A percentile compares a stretch with the other conserved stretches of the same genome.
phyloP scores from a whole-genome alignment of 2,113 vertebrate genomes.

The Hirundichthys speculiger region DNA sequence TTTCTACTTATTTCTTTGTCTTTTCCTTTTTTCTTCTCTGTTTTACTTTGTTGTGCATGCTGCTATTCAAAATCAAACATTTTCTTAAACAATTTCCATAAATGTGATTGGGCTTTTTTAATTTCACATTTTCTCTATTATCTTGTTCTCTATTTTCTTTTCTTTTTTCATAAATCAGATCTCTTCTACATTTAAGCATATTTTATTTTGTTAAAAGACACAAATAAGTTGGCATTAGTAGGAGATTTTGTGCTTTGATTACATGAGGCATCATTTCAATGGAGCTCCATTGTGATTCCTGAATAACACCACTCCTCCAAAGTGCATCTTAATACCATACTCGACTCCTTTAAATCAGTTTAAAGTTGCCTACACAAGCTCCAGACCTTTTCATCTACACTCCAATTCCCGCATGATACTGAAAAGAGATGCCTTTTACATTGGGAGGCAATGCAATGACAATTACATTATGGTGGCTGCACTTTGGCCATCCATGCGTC shows the following conservation, averaged over 20 bases:
- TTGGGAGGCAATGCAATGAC: conserved; percentile 82
- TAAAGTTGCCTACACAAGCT: conserved; percentile 72
- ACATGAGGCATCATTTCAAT: conserved; percentile 50
- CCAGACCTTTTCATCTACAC: conserved; percentile 75
- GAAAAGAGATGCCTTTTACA: conserved; percentile 79
- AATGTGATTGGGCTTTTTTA: background rate
- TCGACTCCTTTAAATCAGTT: conserved; percentile 78
- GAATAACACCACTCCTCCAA: conserved; percentile 75
- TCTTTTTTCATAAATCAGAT: background rate
- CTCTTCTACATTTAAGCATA: conserved; percentile 26
- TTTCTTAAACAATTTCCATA: background rate
- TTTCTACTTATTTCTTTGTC: background rate
- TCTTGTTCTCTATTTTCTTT: background rate
- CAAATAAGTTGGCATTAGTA: conserved; percentile 52
- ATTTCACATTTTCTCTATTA: background rate
- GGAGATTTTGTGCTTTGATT: conserved; percentile 60
- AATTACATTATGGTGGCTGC: conserved; percentile 82
- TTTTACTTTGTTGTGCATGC: background rate
- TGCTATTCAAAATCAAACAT: background rate
- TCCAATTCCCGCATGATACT: conserved; percentile 67
- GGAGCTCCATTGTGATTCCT: conserved; percentile 69
- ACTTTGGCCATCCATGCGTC: conserved; percentile 77
- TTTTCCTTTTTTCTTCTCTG: background rate
- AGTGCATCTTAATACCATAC: conserved; percentile 80
- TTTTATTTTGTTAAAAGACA: conserved; percentile 33